Conservation (phyloP, 1,140 invertebrate species). For the Heliconius congener region DNA sequence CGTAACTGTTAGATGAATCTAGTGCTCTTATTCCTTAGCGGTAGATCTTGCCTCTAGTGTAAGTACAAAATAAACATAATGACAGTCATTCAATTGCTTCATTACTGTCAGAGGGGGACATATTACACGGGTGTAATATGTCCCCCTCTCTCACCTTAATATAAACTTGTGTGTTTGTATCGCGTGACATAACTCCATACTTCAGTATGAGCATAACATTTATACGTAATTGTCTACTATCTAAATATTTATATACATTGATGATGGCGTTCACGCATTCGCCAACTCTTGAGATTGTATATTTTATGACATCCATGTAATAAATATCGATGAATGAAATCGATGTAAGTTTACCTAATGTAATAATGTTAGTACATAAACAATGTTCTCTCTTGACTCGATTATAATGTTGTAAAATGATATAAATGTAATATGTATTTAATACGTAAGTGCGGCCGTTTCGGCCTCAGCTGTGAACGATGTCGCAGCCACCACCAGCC, state of each 20-base stretch:
- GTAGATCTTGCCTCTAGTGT: slow-evolving; percentile 49
- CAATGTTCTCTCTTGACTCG: slow-evolving; percentile 12
- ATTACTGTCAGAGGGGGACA: not conserved
- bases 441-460: not conserved
- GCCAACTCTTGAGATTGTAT: not conserved
- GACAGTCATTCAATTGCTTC: not conserved
- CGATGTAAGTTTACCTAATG: not conserved
- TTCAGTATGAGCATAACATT: not conserved
- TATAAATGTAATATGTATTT: slow-evolving; percentile 5
- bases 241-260: not conserved
- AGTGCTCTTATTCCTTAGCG: slow-evolving; percentile 23
- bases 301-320: not conserved
- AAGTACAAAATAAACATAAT: slow-evolving; percentile 34
- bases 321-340: not conserved
- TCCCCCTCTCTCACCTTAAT: not conserved
- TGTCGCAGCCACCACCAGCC: not conserved
- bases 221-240: not conserved
- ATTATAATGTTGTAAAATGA: slow-evolving; percentile 5
- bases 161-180: not conserved
- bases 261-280: not conserved
- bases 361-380: slow-evolving; percentile 13
- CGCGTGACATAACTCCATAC: not conserved
- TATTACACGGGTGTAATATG: not conserved
- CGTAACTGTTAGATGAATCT: slow-evolving; percentile 20
- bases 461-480: not conserved